Conservation (phyloP, 2,113 vertebrate species). For the Podarcis raffonei region DNA sequence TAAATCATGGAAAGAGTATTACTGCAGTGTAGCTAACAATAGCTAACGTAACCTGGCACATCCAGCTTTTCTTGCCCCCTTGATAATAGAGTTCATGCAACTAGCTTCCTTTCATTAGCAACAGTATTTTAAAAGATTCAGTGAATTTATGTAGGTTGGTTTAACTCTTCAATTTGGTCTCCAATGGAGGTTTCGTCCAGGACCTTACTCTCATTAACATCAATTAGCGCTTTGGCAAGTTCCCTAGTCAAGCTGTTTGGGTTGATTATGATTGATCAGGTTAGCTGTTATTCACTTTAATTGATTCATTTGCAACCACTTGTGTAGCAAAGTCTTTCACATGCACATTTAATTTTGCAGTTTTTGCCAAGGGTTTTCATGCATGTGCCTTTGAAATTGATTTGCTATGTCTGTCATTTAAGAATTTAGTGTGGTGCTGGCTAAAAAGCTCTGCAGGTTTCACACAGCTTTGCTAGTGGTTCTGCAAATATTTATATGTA, state of each 20-base stretch:
- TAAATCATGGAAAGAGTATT: not conserved
- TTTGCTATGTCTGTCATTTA: not conserved
- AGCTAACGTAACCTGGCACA: not conserved
- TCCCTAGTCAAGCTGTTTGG: not conserved
- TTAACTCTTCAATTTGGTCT: slow-evolving; percentile 6
- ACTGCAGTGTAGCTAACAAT: not conserved
- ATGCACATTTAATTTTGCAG: slow-evolving; percentile 6
- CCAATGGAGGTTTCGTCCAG: not conserved
- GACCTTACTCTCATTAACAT: not conserved
- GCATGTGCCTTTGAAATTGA: slow-evolving; percentile 4
- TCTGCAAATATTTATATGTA: not conserved
- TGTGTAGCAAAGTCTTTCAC: not conserved
- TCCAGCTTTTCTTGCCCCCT: not conserved
- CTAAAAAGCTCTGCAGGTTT: not conserved
- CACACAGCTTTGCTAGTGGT: not conserved
- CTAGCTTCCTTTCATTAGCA: not conserved
- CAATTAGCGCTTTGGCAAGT: not conserved
- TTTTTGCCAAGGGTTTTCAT: slow-evolving; percentile 11
- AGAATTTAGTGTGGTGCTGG: not conserved
- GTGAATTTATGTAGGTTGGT: not conserved
- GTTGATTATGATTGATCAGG: slow-evolving; percentile 3
- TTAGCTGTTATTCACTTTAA: not conserved
- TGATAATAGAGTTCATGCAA: not conserved
- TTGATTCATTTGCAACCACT: not conserved
- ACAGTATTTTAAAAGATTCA: not conserved